Evolutionary conservation across 2,797 vertebrate genomes (phyloP).

Genomic region (Sebastes hubbsi): DNA sequence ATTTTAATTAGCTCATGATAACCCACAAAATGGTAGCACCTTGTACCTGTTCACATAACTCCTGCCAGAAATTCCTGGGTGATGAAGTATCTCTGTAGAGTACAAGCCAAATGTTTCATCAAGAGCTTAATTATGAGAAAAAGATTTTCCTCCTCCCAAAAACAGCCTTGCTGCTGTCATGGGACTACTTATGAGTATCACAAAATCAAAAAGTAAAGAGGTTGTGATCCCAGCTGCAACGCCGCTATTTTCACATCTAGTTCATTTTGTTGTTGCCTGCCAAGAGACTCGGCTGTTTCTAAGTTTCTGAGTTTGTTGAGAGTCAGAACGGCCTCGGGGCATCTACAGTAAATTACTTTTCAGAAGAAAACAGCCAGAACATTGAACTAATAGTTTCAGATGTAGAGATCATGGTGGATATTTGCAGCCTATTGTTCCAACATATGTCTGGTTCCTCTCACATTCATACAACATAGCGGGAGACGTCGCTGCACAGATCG

Average conservation of each 20-base stretch:
- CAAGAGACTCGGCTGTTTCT: conserved; percentile 39
- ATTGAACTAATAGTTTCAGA: conserved; percentile 9
- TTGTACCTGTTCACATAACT: conserved; percentile 50
- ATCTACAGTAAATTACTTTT: conserved; percentile 21
- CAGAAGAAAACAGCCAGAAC: conserved; percentile 15
- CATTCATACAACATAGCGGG: not conserved
- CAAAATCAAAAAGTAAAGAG: conserved; percentile 5
- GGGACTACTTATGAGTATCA: conserved; percentile 19
- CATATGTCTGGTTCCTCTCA: not conserved
- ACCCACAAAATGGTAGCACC: conserved; percentile 36
- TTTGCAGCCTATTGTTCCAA: not conserved
- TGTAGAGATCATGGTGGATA: conserved; percentile 6
- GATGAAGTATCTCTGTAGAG: conserved; percentile 43
- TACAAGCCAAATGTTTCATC: conserved; percentile 50
- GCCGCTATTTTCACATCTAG: conserved; percentile 35
- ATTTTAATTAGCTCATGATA: conserved; percentile 54
- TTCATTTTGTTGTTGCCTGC: conserved; percentile 50
- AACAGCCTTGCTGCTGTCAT: conserved; percentile 26
- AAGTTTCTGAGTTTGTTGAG: conserved; percentile 29
- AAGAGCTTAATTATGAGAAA: conserved; percentile 53
- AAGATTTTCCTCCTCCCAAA: conserved; percentile 18
- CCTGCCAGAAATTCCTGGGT: conserved; percentile 56
- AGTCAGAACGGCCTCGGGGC: conserved; percentile 35
- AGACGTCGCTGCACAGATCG: not conserved
- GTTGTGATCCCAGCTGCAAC: conserved; percentile 48